A percentile compares a stretch with the other conserved stretches of the same genome.
These are phyloP conservation scores for Bombyx mandarina DNA, from an alignment of 1,140 invertebrate genomes.

Conservation along the genomic window DNA sequence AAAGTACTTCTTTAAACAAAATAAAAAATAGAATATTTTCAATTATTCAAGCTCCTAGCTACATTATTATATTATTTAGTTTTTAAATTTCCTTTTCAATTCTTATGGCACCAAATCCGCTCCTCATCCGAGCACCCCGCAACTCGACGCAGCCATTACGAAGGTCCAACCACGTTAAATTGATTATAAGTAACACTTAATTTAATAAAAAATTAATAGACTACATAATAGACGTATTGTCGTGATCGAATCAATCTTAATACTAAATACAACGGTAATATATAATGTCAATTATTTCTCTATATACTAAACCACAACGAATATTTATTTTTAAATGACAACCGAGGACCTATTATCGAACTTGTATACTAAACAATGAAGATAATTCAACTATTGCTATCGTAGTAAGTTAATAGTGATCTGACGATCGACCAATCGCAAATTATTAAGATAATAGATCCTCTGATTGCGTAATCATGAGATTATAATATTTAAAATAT, in stretches of 20 bases:
- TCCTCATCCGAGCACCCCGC: conserved; percentile 12
- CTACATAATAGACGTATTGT: conserved; percentile 48
- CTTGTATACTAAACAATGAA: too few relatives aligned
- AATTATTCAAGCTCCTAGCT: conserved; percentile 28
- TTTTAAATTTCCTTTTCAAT: conserved; percentile 26
- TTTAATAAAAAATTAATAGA: conserved; percentile 18
- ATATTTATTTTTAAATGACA: conserved; percentile 2
- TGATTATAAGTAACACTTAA: conserved; percentile 1
- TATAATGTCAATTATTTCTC: conserved; percentile 5
- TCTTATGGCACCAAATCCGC: conserved; percentile 54
- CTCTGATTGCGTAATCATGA: too few relatives aligned
- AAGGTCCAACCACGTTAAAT: conserved; percentile 10
- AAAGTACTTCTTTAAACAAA: too few relatives aligned
- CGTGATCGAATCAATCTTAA: conserved; percentile 39
- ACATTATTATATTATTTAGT: conserved; percentile 22
- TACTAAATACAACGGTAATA: conserved; percentile 20
- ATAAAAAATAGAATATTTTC: too few relatives aligned
- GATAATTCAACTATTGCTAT: too few relatives aligned
- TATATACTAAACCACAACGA: background rate
- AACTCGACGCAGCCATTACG: conserved; percentile 7
- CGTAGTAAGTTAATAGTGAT: too few relatives aligned
- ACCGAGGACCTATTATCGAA: background rate
- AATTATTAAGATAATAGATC: too few relatives aligned
- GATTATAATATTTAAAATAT: background rate
- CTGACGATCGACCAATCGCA: too few relatives aligned